A percentile compares a stretch with the other conserved stretches of the same genome.
phyloP scores from a whole-genome alignment of 2,797 vertebrate genomes.

The Sparidentex hasta region DNA sequence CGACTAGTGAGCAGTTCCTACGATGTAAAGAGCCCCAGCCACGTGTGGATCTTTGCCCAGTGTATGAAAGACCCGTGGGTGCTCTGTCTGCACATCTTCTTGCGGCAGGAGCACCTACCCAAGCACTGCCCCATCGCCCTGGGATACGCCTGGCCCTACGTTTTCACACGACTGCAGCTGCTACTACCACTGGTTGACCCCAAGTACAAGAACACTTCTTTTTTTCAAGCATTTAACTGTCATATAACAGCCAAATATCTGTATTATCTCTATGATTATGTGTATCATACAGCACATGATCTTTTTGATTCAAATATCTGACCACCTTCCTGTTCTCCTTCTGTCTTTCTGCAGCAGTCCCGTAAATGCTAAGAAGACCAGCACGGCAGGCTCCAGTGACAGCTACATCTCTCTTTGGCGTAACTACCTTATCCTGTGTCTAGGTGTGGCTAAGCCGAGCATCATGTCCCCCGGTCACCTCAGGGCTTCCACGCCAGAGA shows the following conservation, averaged over 20 bases:
- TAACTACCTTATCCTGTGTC: slow-evolving; percentile 98
- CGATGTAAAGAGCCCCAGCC: slow-evolving; percentile 97
- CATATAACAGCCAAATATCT: neutral
- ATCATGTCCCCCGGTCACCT: slow-evolving; percentile 99
- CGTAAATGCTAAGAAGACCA: slow-evolving; percentile 98
- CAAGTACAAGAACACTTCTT: slow-evolving; percentile 86
- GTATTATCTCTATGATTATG: too few relatives aligned
- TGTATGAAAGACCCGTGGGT: slow-evolving; percentile 98
- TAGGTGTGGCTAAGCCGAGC: slow-evolving; percentile 98
- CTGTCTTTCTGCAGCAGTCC: slow-evolving; percentile 88
- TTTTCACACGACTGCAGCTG: slow-evolving; percentile 95
- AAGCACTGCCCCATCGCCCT: slow-evolving; percentile 96
- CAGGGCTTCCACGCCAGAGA: slow-evolving; percentile 96
- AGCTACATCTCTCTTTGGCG: slow-evolving; percentile 96
- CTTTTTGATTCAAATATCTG: neutral
- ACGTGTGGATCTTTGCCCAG: slow-evolving; percentile 99
- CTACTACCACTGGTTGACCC: slow-evolving; percentile 97
- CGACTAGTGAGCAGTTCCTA: slow-evolving; percentile 97
- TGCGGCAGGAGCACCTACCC: slow-evolving; percentile 96
- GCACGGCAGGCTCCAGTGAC: slow-evolving; percentile 91
- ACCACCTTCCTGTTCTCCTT: neutral
- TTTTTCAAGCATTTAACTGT: neutral
- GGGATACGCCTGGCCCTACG: slow-evolving; percentile 98
- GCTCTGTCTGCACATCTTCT: slow-evolving; percentile 97
- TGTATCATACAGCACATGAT: neutral